Percentiles rank a stretch among this genome's conserved stretches.
Evolutionary conservation across 2,888 invertebrate species (phyloP).

Genomic region (Oxytorus armatus): DNA sequence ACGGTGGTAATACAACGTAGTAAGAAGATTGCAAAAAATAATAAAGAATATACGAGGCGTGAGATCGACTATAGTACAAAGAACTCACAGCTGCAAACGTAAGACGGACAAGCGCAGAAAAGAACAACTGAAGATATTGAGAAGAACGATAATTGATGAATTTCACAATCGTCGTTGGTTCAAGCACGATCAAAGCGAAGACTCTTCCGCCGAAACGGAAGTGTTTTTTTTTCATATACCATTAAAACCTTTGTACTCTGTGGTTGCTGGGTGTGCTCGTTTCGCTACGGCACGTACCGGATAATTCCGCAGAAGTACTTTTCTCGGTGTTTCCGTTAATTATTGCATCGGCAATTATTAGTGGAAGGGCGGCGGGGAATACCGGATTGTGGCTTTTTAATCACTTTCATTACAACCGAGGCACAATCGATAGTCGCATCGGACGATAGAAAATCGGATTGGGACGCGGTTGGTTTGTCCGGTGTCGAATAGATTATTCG

Average conservation of each 20-base stretch:
- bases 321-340: conserved; percentile 42
- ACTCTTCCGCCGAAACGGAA: conserved; percentile 10
- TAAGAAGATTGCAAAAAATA: neutral
- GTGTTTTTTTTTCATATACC: conserved; percentile 20
- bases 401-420: conserved; percentile 28
- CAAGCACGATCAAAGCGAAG: conserved; percentile 5
- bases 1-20: neutral
- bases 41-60: neutral
- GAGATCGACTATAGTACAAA: neutral
- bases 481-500: neutral
- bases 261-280: conserved; percentile 17
- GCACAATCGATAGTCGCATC: conserved; percentile 36
- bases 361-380: conserved; percentile 33
- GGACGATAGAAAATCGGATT: conserved; percentile 2
- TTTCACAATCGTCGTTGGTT: conserved; percentile 27
- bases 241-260: conserved; percentile 2
- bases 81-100: conserved; percentile 8
- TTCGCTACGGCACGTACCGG: conserved; percentile 14
- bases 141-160: conserved; percentile 27
- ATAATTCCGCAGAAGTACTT: conserved; percentile 19
- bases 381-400: conserved; percentile 24
- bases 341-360: conserved; percentile 22
- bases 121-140: conserved; percentile 16
- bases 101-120: neutral
- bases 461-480: conserved; percentile 15